These are phyloP conservation scores for Limenitis camilla DNA, from an alignment of 2,888 invertebrate species.

Conservation along the genomic window DNA sequence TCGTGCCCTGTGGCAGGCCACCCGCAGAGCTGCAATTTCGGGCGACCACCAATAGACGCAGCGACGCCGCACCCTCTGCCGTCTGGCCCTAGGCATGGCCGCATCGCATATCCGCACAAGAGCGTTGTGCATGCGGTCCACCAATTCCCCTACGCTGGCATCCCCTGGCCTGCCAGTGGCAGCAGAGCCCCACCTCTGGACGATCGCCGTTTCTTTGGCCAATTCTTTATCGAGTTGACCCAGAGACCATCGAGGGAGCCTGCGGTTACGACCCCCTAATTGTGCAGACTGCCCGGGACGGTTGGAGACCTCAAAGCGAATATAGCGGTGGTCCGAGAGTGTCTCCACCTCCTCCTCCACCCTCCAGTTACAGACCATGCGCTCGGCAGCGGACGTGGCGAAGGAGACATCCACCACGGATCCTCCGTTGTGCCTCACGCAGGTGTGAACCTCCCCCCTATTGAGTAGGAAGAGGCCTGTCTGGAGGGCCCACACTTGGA, in stretches of 20 bases:
- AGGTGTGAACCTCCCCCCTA: background rate
- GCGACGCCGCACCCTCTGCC: background rate
- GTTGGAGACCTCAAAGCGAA: background rate
- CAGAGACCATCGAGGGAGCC: constrained; percentile 5
- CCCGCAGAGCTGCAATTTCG: constrained; percentile 7
- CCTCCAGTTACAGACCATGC: constrained; percentile 1
- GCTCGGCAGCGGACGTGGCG: background rate
- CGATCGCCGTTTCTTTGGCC: background rate
- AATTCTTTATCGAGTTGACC: background rate
- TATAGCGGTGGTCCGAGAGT: background rate
- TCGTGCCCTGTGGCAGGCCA: background rate
- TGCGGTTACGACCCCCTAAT: background rate
- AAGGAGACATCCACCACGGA: background rate
- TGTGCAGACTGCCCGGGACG: too few species aligned
- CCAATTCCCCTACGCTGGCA: background rate
- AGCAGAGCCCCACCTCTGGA: background rate
- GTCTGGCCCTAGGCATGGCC: constrained; percentile 8
- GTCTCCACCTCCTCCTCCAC: constrained; percentile 1
- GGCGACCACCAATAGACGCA: constrained; percentile 21
- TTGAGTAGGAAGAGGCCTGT: background rate
- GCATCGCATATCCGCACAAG: constrained; percentile 11
- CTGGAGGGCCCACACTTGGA: background rate
- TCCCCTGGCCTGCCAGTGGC: background rate
- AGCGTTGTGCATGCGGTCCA: background rate
- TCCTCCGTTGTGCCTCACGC: background rate